Base-by-base conservation (phyloP, 1,140 invertebrate genomes). In the Heterodera schachtii region DNA sequence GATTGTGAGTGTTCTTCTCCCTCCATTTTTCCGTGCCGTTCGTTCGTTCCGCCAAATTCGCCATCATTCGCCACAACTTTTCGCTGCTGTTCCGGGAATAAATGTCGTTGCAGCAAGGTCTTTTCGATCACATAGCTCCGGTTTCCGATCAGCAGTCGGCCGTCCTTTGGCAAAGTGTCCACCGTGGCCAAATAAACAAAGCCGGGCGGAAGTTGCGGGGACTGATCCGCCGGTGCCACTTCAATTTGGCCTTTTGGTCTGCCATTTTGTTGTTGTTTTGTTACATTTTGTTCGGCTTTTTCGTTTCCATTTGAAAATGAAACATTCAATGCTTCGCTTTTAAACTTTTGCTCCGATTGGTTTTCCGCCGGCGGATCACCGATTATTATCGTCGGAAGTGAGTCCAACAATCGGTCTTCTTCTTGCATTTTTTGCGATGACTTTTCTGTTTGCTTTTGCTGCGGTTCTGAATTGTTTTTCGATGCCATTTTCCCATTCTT, bases 101-200 rank as follows among this genome's bases (percentile, higher is more conserved):
- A 69, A 21, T 78, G 69, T 7, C 31, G n/a, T 43, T 43, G 44
- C 31, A 16, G n/a, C 41, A 78, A 4, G 41, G 77, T 78, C 31
- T 69, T 31, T 46, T 78, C 77, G 13, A 78, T 21, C 60, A 69
- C 66, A 46, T 78, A 78, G n/a, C 16, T 41, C 46, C 70, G 64
- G 47, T 70, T 70, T 49, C 70, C 60, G 66, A 78, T 47, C 46
- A 78, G 47, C 19, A 78, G 52, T n/a, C 66, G 31, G 4, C 52
- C 70, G 43, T 78, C 1, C 6, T 21, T n/a, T n/a, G 77, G 77
- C 16, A 64, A 60, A 2, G 21, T 41, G 66, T 69, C 47, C 66
- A 78, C 47, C 43, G 77, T 78, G 66, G 77, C 77, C 21, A 78
- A 49, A n/a, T 78, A 64, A 7, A 43, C 11, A 78, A 66, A 78